Evolutionary conservation across 2,113 vertebrate species (phyloP).

Genomic region (Pseudorasbora parva): DNA sequence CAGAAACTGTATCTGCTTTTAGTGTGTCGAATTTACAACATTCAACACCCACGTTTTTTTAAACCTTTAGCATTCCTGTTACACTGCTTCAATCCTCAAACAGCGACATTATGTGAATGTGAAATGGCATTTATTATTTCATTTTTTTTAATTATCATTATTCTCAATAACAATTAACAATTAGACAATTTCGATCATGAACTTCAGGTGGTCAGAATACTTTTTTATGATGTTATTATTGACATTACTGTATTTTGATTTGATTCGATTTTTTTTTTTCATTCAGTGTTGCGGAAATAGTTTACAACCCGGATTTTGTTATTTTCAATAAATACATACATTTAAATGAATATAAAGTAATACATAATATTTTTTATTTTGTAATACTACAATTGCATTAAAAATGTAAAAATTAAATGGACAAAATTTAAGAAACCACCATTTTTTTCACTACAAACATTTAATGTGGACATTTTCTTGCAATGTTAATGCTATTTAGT

Average conservation of each 20-base stretch:
- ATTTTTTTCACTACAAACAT: too few species aligned
- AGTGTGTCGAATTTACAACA: not conserved
- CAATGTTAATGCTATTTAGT: not conserved
- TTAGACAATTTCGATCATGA: not conserved
- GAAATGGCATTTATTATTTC: not conserved
- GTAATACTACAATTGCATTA: not conserved
- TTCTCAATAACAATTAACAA: not conserved
- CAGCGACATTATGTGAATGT: not conserved
- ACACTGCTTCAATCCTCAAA: not conserved
- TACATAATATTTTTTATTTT: too few species aligned
- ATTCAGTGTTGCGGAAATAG: too few species aligned
- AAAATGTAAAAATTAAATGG: not conserved
- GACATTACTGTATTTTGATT: too few species aligned
- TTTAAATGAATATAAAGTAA: too few species aligned
- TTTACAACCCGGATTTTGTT: too few species aligned
- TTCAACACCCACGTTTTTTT: not conserved
- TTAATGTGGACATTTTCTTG: too few species aligned
- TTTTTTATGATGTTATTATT: not conserved
- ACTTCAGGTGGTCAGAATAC: too few species aligned
- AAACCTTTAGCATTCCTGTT: not conserved
- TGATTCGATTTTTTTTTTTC: not conserved
- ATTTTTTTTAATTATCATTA: too few species aligned
- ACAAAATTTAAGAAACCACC: not conserved
- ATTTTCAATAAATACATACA: too few species aligned
- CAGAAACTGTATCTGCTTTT: not conserved